Conservation (phyloP, 2,113 vertebrate species). For the Echinops telfairi region DNA sequence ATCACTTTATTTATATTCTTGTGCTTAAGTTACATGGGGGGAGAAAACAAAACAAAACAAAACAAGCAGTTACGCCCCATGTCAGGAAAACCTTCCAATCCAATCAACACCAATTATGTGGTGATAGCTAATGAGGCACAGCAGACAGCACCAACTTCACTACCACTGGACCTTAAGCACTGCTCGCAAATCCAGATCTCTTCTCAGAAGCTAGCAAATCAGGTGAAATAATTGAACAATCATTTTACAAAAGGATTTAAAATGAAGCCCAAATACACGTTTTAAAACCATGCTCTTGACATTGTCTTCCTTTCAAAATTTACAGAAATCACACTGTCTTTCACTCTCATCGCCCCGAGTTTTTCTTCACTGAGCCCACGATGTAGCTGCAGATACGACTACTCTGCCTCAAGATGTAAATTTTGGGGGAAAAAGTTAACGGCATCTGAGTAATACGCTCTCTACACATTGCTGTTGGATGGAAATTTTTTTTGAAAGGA, state of each 20-base stretch:
- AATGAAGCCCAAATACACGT: constrained; percentile 80
- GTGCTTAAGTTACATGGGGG: constrained; percentile 87
- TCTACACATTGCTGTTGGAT: constrained; percentile 87
- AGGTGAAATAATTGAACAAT: constrained; percentile 80
- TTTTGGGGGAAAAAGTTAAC: constrained; percentile 75
- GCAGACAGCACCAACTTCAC: constrained; percentile 89
- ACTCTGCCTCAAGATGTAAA: constrained; percentile 84
- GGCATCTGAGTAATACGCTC: constrained; percentile 86
- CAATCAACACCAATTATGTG: constrained; percentile 83
- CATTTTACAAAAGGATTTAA: constrained; percentile 81
- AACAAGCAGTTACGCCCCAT: constrained; percentile 86
- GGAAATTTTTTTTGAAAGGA: constrained; percentile 83
- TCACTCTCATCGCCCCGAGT: constrained; percentile 80
- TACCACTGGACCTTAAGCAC: constrained; percentile 90
- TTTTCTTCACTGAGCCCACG: constrained; percentile 79
- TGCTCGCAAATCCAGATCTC: constrained; percentile 87
- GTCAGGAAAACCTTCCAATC: constrained; percentile 86
- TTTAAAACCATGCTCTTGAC: constrained; percentile 82
- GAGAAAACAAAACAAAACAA: constrained; percentile 80
- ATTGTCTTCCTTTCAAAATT: constrained; percentile 82
- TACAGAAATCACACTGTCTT: constrained; percentile 84
- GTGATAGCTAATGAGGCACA: constrained; percentile 86
- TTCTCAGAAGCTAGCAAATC: constrained; percentile 86
- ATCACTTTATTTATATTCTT: constrained; percentile 89
- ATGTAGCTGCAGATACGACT: constrained; percentile 78